These are phyloP conservation scores for Popillia japonica DNA, from an alignment of 1,140 invertebrate species.

Conservation along the genomic window DNA sequence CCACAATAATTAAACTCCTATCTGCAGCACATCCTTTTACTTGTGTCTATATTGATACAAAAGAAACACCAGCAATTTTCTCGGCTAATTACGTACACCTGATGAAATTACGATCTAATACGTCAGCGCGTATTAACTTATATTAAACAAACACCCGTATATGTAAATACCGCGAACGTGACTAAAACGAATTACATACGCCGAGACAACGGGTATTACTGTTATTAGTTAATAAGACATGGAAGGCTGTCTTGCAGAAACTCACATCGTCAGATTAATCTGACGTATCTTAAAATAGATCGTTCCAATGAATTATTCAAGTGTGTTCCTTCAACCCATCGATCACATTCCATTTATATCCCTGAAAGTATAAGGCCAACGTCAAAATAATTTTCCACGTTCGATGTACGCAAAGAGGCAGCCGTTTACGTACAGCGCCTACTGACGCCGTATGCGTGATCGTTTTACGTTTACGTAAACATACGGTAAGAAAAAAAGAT, in stretches of 20 bases:
- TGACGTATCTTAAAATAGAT: conserved; percentile 31
- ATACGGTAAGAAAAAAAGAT: background rate
- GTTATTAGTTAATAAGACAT: background rate
- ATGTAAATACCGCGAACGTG: background rate
- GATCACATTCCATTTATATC: conserved; percentile 21
- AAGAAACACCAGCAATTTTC: too few species aligned
- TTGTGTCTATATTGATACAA: too few species aligned
- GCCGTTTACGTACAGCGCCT: background rate
- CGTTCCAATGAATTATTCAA: conserved; percentile 14
- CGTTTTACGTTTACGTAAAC: conserved; percentile 19
- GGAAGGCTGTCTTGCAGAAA: conserved; percentile 17
- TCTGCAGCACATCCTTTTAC: too few species aligned
- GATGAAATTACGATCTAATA: too few species aligned
- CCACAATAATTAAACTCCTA: too few species aligned
- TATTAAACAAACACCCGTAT: too few species aligned
- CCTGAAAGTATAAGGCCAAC: background rate
- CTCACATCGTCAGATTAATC: background rate
- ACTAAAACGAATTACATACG: background rate
- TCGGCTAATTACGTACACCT: too few species aligned
- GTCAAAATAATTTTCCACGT: conserved; percentile 32
- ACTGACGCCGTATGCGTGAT: background rate
- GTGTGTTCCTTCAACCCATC: conserved; percentile 4
- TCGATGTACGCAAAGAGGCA: conserved; percentile 1
- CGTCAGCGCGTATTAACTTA: too few species aligned
- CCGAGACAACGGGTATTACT: background rate